Evolutionary conservation across 2,113 vertebrate genomes (phyloP).

Genomic region (Lathamus discolor): DNA sequence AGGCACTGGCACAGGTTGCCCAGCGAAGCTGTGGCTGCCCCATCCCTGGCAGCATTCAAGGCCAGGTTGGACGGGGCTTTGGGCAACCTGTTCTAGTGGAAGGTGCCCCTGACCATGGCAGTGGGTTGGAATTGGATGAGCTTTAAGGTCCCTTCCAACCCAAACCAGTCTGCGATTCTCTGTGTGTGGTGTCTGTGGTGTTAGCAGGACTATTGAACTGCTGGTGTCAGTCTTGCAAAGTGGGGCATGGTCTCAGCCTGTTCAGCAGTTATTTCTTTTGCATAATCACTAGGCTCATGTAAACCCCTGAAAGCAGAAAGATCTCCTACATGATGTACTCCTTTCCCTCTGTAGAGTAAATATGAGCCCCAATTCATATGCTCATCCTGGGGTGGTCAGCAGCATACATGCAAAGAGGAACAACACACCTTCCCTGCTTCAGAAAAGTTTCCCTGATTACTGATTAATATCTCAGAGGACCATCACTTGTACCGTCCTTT

Average conservation of each 20-base stretch:
- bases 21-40: not conserved
- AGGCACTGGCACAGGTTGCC: not conserved
- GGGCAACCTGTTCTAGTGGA: not conserved
- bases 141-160: not conserved
- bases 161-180: not conserved
- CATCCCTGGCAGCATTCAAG: not conserved
- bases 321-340: not conserved
- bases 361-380: not conserved
- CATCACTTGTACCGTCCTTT: not conserved
- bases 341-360: not conserved
- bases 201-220: not conserved
- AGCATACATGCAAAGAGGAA: not conserved
- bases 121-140: not conserved
- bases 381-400: not conserved
- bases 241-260: not conserved
- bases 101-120: not conserved
- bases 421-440: accelerated
- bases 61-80: not conserved
- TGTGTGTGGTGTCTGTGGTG: accelerated
- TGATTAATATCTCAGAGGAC: not conserved
- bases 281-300: not conserved
- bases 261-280: not conserved
- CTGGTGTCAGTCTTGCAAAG: accelerated
- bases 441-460: not conserved
- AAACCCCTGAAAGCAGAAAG: not conserved